Base-by-base conservation (phyloP, 2,797 vertebrate species). In the Chrosomus eos region DNA sequence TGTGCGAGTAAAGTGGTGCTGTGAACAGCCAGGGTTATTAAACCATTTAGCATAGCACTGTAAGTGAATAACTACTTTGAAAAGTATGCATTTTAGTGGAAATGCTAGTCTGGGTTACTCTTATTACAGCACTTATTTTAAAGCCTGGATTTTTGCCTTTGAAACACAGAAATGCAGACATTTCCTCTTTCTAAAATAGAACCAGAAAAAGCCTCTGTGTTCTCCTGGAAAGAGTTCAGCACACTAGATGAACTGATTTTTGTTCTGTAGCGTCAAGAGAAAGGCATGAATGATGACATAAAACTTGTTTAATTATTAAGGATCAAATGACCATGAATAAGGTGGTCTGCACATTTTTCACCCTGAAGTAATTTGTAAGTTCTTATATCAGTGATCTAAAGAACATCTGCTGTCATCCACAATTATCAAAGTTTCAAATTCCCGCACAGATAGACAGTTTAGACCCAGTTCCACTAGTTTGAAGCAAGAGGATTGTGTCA, bases 371-470 rank as follows among this genome's bases (percentile, higher is more conserved):
- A 45, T 79, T 16, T 48, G 4, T 31, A 13, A 0, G 11, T 45
- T 21, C 14, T 53, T 43, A 38, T 40, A 16, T 81, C 38, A 18
- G n/a, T 10, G 11, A 83, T 76, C 45, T 68, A 18, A 80, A 80
- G 28, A 70, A 38, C 45, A 31, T 45, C n/a, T 62, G 45, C 64
- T 55, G 45, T 70, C 66, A 10, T 81, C 64, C 21, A 81, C 66
- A 70, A 21, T 36, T 68, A 26, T 3, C 13, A 0, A 53, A 28
- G 33, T 33, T 68, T 83, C 82, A 68, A 68, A 83, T 83, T 70
- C 66, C 73, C 70, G 73, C 53, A 73, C 19, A 21, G 72, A 71
- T 31, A 45, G 43, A 85, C 53, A 55, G 64, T 70, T 82, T 77
- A 53, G 55, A 77, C 48, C 73, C 62, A 58, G 82, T 83, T 43